Base-by-base conservation (phyloP, 1,140 invertebrate genomes). In the Calephelis virginiensis region DNA sequence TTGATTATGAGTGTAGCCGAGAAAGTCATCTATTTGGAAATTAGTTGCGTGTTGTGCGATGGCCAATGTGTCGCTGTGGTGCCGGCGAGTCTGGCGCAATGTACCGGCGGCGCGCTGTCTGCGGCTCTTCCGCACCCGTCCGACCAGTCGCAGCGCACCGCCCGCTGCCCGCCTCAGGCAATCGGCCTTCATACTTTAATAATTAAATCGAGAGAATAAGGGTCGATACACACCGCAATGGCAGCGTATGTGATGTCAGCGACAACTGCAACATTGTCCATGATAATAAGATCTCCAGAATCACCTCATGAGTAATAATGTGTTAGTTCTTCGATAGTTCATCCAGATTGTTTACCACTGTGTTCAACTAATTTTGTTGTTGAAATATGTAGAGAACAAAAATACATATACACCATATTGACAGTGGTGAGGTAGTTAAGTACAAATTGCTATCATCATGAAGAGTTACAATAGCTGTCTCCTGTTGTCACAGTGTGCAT, bases 161-260 rank as follows among this genome's bases (percentile, higher is more conserved):
- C 79, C 78, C 78, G 80, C 79, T 77, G 82, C 76, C 80, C 77
- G 86, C 86, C 88, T 83, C 86, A 80, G 85, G 88, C 88, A 78
- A 85, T 89, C 84, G 86, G 84, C 86, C 88, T 89, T 90, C 88
- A 78, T 61, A 85, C 76, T 83, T 83, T 79, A 85, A 89, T 89
- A 87, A 90, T 89, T 86, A 89, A 86, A 80, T 81, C 78, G 81
- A 86, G 81, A 82, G 80, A 82, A 40, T 59, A 59, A 59, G 56
- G 56, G 17, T 40, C 56, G 12, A 11, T 59, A 59, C 37, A 59
- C 56, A 59, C 37, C 8, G 37, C 56, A n/a, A 38, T 38, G 56
- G 8, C 50, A 53, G 14, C 8, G 50, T 3, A 14, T 53, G 8
- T 9, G 10, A 12, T 17, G 37, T 6, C 53, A n/a, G 17, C 28